phyloP scores from a whole-genome alignment of 1,140 invertebrate species.

The Pectinophora gossypiella region DNA sequence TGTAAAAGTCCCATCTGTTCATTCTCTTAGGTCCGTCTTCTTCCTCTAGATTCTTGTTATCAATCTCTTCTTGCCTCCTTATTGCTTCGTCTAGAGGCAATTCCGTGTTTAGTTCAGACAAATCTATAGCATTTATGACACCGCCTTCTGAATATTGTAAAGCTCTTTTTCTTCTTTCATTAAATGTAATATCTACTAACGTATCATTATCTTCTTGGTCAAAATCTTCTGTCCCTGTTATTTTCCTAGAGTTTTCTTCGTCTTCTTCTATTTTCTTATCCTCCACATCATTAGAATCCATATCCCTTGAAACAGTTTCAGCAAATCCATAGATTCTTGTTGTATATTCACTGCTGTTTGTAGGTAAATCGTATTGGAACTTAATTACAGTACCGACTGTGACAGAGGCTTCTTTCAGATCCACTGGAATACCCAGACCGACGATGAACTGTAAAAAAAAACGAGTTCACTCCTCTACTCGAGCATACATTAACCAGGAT shows the following conservation, averaged over 20 bases:
- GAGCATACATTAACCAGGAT: no score
- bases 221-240: constrained; percentile 13
- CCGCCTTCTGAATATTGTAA: constrained; percentile 58
- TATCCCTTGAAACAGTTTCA: constrained; percentile 56
- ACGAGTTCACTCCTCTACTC: no score
- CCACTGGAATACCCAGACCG: constrained; percentile 80
- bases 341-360: constrained; percentile 77
- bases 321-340: constrained; percentile 75
- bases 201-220: constrained; percentile 43
- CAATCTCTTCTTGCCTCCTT: constrained; percentile 52
- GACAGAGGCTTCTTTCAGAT: constrained; percentile 77
- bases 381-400: constrained; percentile 81
- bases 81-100: constrained; percentile 57
- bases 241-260: constrained; percentile 19
- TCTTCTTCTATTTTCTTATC: constrained; percentile 26
- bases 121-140: constrained; percentile 28
- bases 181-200: constrained; percentile 59
- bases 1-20: constrained; percentile 79
- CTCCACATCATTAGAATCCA: constrained; percentile 28
- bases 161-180: constrained; percentile 48
- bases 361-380: constrained; percentile 77
- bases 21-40: constrained; percentile 57
- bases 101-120: constrained; percentile 27
- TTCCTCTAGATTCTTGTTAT: constrained; percentile 40
- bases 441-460: constrained; percentile 77